phyloP scores from a whole-genome alignment of 2,888 invertebrate species.

The Caenorhabditis sinica region DNA sequence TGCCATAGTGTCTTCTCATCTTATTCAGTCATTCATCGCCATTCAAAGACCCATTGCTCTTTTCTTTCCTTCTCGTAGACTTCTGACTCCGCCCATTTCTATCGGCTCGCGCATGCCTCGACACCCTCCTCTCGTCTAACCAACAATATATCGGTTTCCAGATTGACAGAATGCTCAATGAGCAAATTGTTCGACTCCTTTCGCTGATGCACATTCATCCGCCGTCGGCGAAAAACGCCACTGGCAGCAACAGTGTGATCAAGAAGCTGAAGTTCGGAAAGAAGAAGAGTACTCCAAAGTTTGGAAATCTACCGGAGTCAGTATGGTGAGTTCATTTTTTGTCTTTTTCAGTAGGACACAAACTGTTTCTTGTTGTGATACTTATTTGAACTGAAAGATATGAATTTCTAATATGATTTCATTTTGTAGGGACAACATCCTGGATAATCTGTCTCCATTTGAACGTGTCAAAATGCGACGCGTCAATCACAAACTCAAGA shows the following conservation, averaged over 20 bases:
- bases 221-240: slow-evolving; percentile 30
- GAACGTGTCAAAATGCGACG: slow-evolving; percentile 68
- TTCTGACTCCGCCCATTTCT: slow-evolving; percentile 55
- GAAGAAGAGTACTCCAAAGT: slow-evolving; percentile 56
- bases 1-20: slow-evolving; percentile 30
- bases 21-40: slow-evolving; percentile 58
- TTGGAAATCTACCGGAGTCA: slow-evolving; percentile 59
- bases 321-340: slow-evolving; percentile 53
- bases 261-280: slow-evolving; percentile 59
- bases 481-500: slow-evolving; percentile 66
- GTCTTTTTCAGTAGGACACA: not conserved
- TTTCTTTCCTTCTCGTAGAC: slow-evolving; percentile 13
- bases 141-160: slow-evolving; percentile 42
- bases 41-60: slow-evolving; percentile 25
- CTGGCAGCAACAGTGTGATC: slow-evolving; percentile 26
- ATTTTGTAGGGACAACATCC: slow-evolving; percentile 65
- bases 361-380: not conserved
- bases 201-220: slow-evolving; percentile 66
- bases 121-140: slow-evolving; percentile 6
- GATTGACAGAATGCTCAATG: slow-evolving; percentile 65
- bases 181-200: slow-evolving; percentile 62
- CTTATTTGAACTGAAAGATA: not conserved
- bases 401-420: no score
- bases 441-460: slow-evolving; percentile 68
- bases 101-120: slow-evolving; percentile 36